These are phyloP conservation scores for Telmatochromis brachygnathus DNA, from an alignment of 2,113 vertebrate species.

Conservation along the genomic window DNA sequence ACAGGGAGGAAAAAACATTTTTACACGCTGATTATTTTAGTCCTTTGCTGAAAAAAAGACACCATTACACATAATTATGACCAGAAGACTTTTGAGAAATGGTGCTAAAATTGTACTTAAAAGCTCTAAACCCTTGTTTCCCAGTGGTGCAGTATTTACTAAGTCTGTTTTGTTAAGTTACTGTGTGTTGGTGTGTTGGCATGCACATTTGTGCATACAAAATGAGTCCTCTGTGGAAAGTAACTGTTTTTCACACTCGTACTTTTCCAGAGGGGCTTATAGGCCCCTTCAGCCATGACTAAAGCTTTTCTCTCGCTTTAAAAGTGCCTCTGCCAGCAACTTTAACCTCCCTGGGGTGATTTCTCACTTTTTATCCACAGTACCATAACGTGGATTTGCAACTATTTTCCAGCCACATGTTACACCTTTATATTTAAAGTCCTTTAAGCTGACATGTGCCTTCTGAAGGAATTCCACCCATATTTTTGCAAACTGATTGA, in stretches of 20 bases:
- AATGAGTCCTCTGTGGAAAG: constrained; percentile 12
- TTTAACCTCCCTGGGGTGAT: constrained; percentile 23
- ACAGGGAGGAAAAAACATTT: background rate
- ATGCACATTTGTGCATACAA: background rate
- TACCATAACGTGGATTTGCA: constrained; percentile 8
- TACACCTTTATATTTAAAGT: background rate
- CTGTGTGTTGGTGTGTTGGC: constrained; percentile 12
- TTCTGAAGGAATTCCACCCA: background rate
- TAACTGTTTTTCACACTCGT: constrained; percentile 7
- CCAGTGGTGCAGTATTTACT: background rate
- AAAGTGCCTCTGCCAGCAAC: constrained; percentile 26
- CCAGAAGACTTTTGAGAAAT: background rate
- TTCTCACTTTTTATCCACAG: constrained; percentile 10
- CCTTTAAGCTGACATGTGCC: background rate
- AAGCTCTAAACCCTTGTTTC: constrained; percentile 12
- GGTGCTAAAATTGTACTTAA: constrained; percentile 10
- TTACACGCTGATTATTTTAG: background rate
- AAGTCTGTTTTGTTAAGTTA: constrained; percentile 1
- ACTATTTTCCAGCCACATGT: background rate
- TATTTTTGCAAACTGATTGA: background rate
- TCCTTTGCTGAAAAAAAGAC: background rate
- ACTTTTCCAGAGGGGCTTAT: constrained; percentile 27
- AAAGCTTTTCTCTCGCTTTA: constrained; percentile 30
- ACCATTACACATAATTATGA: background rate
- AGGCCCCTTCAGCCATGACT: constrained; percentile 22